phyloP scores from a whole-genome alignment of 1,140 invertebrate species.

The Euwallacea fornicatus region DNA sequence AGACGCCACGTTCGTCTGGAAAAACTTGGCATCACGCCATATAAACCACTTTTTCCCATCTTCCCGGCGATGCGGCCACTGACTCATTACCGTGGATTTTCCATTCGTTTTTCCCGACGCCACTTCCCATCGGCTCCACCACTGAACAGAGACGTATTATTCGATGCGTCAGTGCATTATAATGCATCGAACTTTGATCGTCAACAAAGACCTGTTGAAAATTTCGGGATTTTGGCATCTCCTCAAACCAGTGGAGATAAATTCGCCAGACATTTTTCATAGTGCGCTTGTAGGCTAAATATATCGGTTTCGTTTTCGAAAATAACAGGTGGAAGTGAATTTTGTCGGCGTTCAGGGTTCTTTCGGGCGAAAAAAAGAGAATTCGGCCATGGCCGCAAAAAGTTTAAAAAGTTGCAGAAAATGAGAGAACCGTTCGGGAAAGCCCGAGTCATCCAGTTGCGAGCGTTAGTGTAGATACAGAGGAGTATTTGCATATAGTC shows the following conservation, averaged over 20 bases:
- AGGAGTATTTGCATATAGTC: too few species aligned
- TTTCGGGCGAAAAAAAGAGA: too few species aligned
- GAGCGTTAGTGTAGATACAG: too few species aligned
- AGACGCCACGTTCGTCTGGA: constrained; percentile 37
- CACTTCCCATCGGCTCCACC: background rate
- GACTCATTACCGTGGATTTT: constrained; percentile 31
- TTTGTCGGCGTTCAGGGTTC: background rate
- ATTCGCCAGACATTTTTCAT: too few species aligned
- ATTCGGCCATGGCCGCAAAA: too few species aligned
- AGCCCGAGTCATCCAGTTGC: too few species aligned
- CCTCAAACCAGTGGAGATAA: constrained; percentile 16
- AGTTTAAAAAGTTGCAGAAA: too few species aligned
- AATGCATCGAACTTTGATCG: constrained; percentile 17
- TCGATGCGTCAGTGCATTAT: background rate
- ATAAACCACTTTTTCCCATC: constrained; percentile 35
- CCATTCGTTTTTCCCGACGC: constrained; percentile 4
- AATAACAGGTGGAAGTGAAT: constrained; percentile 21
- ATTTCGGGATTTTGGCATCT: constrained; percentile 32
- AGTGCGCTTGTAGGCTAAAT: background rate
- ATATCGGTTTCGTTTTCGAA: constrained; percentile 5
- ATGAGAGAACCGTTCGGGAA: too few species aligned
- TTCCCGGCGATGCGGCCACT: constrained; percentile 25
- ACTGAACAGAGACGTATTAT: background rate
- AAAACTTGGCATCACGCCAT: constrained; percentile 30
- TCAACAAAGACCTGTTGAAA: constrained; percentile 39